Base-by-base conservation (phyloP, 1,140 invertebrate species). In the Drosophila mojavensis region DNA sequence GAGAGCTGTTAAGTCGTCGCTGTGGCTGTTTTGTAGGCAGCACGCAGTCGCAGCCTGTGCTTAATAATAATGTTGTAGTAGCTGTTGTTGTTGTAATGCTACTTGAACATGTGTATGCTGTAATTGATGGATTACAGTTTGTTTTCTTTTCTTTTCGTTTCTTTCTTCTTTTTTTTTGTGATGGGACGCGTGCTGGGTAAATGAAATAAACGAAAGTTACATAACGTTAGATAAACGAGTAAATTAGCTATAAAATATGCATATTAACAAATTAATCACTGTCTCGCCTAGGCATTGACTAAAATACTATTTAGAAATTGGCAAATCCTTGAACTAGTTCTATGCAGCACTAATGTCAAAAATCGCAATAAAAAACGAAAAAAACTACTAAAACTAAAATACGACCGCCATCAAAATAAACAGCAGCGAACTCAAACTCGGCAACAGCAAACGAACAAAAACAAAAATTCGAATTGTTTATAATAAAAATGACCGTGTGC, bases 401-500 rank as follows among this genome's bases (percentile, higher is more conserved):
- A 48, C 75, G 83, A 79, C 79, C 71, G 83, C 66, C 78, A 88
- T 66, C 71, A 50, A 63, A 63, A 79, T 72, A 83, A 83, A 83
- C 75, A 69, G 56, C 78, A 76, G 26, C 24, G 36, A 81, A 76
- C 50, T 81, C 71, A 58, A 81, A 86, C 75, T 84, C 76, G 81
- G 80, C 77, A 81, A 79, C 81, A 85, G 60, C 68, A 54, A 13
- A 13, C 66, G 45, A 74, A 69, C 59, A 70, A 55, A 63, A 26
- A 53, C 60, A 61, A 39, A 65, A 74, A 70, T 78, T 88, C 84
- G 85, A 81, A 89, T 89, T 89, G 84, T 89, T 89, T 89, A 89
- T 89, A 89, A 90, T 85, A 90, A 90, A 90, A 90, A 90, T 90
- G 85, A 85, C 85, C 85, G 85, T 90, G 85, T 90, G 81, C 85